Evolutionary conservation across 1,140 invertebrate species (phyloP), one percentile per base, ranked within the genome.

Genomic region (Leptinotarsa undecemlineata): DNA sequence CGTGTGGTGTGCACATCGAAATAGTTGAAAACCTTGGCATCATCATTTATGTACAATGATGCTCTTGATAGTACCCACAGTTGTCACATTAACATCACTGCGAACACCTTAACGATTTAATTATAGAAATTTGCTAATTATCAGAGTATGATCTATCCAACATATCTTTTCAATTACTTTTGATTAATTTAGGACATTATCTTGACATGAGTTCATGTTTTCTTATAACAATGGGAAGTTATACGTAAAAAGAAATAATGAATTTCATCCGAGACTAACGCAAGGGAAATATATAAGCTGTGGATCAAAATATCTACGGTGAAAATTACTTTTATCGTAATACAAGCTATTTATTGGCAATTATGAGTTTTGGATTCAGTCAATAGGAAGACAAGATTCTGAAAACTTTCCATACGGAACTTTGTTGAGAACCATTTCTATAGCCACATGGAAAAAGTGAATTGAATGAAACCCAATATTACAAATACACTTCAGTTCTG

Each of bases 171-270:
- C 42, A 67, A 67, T 67, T 67, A 67, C 19, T 23, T 67, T 67
- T 67, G 68, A 70, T 48, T 70, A 70, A 66, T 68, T 61, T 33
- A 73, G 47, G 61, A 78, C 73, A 11, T 67, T 67, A 67, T 67
- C 64, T 67, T 67, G 64, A 78, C 74, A 57, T 19, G 51, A 57
- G 2, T 57, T 57, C 51, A 57, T 15, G 51, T 57, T 57, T 8
- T 8, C 51, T 57, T 15, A 19, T 2, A 57, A 19, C n/a, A 57
- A 57, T 57, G n/a, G n/a, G 17, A 19, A 57, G 17, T 19, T 19
- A 3, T 0, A 19, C 51, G 51, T 57, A n/a, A 57, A 42, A 11
- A 42, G 33, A 42, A 11, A 42, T 42, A 42, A 42, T 11, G 1
- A 42, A 42, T 42, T 42, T 42, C 6, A 3, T 42, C 8, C 33